Base-by-base conservation (phyloP, 2,113 vertebrate genomes). In the Cheilinus undulatus region DNA sequence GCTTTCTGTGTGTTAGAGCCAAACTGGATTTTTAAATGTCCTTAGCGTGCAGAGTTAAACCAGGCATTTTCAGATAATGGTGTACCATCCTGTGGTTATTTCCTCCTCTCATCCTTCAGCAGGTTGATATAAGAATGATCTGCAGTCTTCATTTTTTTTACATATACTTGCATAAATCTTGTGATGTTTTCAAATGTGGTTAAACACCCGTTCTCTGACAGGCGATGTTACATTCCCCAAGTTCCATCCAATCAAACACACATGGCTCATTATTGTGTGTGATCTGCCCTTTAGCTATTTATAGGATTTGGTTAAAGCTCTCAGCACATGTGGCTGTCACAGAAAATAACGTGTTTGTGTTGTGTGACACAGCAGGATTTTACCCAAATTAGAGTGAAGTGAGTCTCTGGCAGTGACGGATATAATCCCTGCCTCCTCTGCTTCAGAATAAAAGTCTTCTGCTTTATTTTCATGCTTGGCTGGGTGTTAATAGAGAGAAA, bases 201-300 rank as follows among this genome's bases (percentile, higher is more conserved):
- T 63, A n/a, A 17, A n/a, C 64, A 23, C 9, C 34, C 3, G 19
- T 48, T 34, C 52, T 49, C 45, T 48, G 28, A 27, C 17, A 3
- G 30, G 13, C n/a, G n/a, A 43, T 4, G 40, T 36, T 63, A 34
- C 49, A 32, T 73, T 52, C 73, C 30, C 42, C 0, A 26, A 58
- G 15, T 70, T 53, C 59, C 64, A 45, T 42, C 57, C 23, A 68
- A 73, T 87, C 69, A 60, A 62, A 86, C 71, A 53, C 74, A 83
- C 59, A 53, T 60, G 69, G 27, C 59, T 75, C 64, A 51, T 86
- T 82, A 75, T 32, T 26, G 61, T 49, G 57, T 66, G 62, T 28
- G 69, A 50, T 60, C 32, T 82, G 46, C 60, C 40, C 64, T 54
- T 43, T 46, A 28, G 7, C 77, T 73, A 42, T 76, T 84, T 81